These are phyloP conservation scores for Lepus timidus DNA, from an alignment of 2,113 vertebrate genomes.

Conservation along the genomic window DNA sequence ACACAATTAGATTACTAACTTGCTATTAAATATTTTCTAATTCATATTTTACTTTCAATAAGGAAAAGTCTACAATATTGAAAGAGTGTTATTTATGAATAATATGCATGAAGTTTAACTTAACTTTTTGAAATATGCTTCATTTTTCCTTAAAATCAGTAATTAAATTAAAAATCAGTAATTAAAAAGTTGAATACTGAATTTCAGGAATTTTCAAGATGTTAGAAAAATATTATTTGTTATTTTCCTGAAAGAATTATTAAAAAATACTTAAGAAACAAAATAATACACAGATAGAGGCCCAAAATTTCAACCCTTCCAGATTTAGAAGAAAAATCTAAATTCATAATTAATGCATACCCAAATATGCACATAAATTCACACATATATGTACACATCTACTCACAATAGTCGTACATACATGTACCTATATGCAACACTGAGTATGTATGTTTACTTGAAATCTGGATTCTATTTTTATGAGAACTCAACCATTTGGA, in stretches of 20 bases:
- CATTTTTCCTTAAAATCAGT: not conserved
- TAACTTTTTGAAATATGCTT: not conserved
- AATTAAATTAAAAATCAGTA: too few relatives aligned
- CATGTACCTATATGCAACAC: not conserved
- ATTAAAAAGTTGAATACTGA: not conserved
- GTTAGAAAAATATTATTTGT: not conserved
- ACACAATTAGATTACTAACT: not conserved
- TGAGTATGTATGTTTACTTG: not conserved
- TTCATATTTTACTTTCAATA: not conserved
- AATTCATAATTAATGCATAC: not conserved
- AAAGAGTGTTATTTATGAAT: not conserved
- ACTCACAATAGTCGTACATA: not conserved
- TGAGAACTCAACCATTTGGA: not conserved
- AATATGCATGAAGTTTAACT: not conserved
- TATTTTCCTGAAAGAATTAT: not conserved
- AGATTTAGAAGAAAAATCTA: not conserved
- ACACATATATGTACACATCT: not conserved
- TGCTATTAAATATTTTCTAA: not conserved
- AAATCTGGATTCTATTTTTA: not conserved
- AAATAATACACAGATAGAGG: not conserved
- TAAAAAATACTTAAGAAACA: not conserved
- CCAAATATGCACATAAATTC: not conserved
- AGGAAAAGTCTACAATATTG: not conserved
- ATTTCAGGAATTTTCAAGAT: not conserved
- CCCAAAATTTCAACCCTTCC: not conserved